Percentiles rank a stretch among this genome's conserved stretches.
Conservation (phyloP, 2,113 vertebrate genomes). For the Sebastes schlegelii region DNA sequence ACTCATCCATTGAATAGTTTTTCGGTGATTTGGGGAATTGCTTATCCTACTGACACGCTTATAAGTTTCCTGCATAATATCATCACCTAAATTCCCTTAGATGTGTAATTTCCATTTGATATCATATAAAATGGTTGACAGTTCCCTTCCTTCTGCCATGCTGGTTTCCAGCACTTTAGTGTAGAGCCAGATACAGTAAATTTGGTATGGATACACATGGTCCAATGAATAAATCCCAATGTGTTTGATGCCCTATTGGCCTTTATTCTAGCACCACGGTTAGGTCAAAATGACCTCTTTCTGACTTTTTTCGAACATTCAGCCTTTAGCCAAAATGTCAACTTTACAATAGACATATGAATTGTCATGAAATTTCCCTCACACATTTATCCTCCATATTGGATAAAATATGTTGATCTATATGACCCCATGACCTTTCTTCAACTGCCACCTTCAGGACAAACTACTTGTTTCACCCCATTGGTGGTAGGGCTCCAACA, state of each 20-base stretch:
- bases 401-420: neutral
- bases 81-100: neutral
- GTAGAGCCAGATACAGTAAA: neutral
- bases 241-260: neutral
- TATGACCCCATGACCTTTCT: neutral
- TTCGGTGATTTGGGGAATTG: neutral
- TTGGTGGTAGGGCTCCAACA: neutral
- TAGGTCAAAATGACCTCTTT: neutral
- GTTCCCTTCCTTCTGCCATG: neutral
- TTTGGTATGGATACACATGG: neutral
- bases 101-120: neutral
- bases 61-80: neutral
- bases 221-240: neutral
- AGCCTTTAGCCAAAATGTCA: neutral
- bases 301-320: neutral
- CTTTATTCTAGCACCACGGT: neutral
- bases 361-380: neutral
- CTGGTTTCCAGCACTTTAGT: neutral
- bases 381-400: neutral
- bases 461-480: neutral
- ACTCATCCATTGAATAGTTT: neutral
- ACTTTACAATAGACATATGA: neutral
- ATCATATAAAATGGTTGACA: neutral
- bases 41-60: neutral
- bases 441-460: neutral